Evolutionary conservation across 2,888 invertebrate species (phyloP).

Genomic region (Silvanus unidentatus): DNA sequence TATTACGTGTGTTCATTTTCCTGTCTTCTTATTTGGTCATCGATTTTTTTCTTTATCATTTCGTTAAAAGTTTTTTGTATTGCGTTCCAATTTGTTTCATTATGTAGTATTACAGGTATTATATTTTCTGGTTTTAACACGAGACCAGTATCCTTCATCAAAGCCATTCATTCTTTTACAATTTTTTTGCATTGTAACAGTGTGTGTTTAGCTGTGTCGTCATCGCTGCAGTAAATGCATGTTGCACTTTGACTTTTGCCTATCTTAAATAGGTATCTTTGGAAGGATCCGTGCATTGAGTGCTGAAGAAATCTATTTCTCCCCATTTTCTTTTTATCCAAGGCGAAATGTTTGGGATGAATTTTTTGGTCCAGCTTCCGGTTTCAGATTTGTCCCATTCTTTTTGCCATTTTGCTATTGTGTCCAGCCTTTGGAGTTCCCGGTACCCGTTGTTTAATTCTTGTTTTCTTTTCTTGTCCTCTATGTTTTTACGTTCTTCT

Average conservation of each 20-base stretch:
- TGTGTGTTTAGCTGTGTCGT: neutral
- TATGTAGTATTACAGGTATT: neutral
- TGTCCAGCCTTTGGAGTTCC: neutral
- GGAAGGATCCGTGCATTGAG: constrained; percentile 3
- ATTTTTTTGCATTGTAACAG: neutral
- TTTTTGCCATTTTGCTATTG: neutral
- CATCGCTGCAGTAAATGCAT: neutral
- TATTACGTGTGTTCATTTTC: too few species aligned
- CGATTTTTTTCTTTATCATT: too few species aligned
- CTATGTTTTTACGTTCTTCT: constrained; percentile 1
- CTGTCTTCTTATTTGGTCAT: too few species aligned
- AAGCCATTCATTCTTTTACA: neutral
- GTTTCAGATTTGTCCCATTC: neutral
- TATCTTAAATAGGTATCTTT: neutral
- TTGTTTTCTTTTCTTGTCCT: neutral
- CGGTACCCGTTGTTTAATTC: neutral
- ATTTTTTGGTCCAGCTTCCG: neutral
- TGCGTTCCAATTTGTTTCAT: neutral
- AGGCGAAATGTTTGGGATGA: neutral
- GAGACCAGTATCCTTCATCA: neutral
- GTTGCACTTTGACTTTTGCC: neutral
- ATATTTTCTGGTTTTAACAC: neutral
- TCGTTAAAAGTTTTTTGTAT: too few species aligned
- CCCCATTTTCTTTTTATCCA: constrained; percentile 1
- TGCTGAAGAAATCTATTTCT: neutral